phyloP scores from a whole-genome alignment of 2,797 vertebrate species.

The Acipenser oxyrinchus region DNA sequence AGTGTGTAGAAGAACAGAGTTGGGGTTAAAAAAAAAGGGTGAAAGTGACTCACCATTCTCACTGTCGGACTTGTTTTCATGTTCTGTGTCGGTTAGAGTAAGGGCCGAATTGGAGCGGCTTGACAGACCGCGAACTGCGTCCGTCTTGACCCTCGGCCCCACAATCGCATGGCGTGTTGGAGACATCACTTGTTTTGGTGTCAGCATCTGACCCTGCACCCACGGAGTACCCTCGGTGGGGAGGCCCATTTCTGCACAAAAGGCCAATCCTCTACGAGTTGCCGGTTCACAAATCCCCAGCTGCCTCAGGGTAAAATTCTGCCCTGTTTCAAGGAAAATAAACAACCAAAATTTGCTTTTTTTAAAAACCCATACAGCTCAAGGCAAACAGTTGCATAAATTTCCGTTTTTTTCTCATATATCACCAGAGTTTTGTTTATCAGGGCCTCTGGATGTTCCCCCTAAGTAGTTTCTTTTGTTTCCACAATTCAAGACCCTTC shows the following conservation, averaged over 20 bases:
- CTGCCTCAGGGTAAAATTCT: conserved; percentile 96
- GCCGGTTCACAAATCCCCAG: conserved; percentile 90
- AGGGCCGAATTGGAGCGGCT: conserved; percentile 95
- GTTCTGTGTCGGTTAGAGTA: conserved; percentile 94
- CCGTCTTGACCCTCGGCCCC: conserved; percentile 85
- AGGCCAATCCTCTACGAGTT: conserved; percentile 82
- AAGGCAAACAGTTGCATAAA: conserved; percentile 25
- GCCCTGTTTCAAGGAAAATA: conserved; percentile 75
- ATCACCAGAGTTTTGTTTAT: conserved; percentile 16
- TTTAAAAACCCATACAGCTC: conserved; percentile 20
- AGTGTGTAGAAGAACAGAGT: not conserved
- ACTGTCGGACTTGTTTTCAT: conserved; percentile 94
- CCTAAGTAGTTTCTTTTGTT: conserved; percentile 30
- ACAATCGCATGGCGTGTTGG: conserved; percentile 89
- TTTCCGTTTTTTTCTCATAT: conserved; percentile 19
- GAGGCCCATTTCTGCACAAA: conserved; percentile 91
- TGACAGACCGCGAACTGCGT: conserved; percentile 86
- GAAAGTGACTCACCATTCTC: conserved; percentile 79
- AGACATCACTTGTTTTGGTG: conserved; percentile 83
- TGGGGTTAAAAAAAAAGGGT: not conserved
- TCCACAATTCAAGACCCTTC: conserved; percentile 10
- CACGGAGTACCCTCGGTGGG: conserved; percentile 84
- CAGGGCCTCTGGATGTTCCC: conserved; percentile 14
- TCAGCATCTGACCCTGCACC: conserved; percentile 78
- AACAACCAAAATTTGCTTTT: not conserved